Conservation (phyloP, 1,140 invertebrate species). For the Trypoxylus dichotomus region DNA sequence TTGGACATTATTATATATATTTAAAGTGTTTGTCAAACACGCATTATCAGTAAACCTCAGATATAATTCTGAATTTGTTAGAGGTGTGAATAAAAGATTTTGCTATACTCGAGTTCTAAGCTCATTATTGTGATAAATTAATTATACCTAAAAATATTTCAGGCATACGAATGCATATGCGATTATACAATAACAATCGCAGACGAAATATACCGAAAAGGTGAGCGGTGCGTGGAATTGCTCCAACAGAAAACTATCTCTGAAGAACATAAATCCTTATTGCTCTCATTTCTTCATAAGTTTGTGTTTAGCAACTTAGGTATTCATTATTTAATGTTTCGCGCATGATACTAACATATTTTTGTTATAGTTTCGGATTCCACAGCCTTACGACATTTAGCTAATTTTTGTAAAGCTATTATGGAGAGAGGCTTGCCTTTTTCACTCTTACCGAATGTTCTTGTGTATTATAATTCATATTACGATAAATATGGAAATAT, state of each 20-base stretch:
- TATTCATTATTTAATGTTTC: not conserved
- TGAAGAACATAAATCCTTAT: not conserved
- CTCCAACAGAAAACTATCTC: not conserved
- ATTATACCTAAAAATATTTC: not conserved
- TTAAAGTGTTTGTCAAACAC: too few relatives aligned
- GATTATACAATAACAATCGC: not conserved
- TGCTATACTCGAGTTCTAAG: too few relatives aligned
- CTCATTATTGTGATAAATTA: too few relatives aligned
- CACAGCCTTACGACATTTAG: not conserved
- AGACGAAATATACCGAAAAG: not conserved
- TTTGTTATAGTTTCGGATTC: not conserved
- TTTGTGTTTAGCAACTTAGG: not conserved
- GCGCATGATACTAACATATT: not conserved
- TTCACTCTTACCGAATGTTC: not conserved
- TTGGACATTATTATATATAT: too few relatives aligned
- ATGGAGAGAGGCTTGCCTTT: not conserved
- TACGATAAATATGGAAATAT: not conserved
- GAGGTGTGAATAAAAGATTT: too few relatives aligned
- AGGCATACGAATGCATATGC: constrained; percentile 8
- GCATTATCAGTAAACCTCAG: too few relatives aligned
- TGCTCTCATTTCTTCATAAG: not conserved
- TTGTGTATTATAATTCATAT: not conserved
- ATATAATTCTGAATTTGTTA: too few relatives aligned
- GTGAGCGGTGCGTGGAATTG: not conserved
- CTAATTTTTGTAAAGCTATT: not conserved